These are phyloP conservation scores for Phalacrocorax pelagicus DNA, from an alignment of 2,113 vertebrate genomes.

Conservation along the genomic window DNA sequence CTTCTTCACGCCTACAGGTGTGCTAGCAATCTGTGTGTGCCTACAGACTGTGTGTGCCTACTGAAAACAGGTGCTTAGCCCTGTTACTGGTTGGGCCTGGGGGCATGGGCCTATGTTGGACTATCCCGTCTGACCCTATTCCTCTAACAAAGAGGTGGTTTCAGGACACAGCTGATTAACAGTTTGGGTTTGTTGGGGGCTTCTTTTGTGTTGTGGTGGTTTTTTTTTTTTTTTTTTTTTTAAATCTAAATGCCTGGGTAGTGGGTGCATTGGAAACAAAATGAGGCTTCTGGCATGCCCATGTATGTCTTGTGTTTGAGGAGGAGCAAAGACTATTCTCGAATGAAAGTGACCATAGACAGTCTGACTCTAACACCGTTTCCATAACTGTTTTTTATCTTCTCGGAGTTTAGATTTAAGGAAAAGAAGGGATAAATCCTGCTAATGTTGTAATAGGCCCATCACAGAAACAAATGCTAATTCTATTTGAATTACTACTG, in stretches of 20 bases:
- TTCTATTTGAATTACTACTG: background rate
- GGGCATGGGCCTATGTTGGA: background rate
- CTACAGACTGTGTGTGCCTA: rapidly evolving
- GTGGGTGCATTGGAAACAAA: background rate
- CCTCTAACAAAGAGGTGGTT: background rate
- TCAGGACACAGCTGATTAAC: background rate
- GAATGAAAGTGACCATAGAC: background rate
- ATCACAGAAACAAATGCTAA: background rate
- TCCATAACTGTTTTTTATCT: background rate
- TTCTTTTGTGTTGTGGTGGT: too few relatives aligned
- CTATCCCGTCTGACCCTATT: background rate
- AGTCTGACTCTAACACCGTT: background rate
- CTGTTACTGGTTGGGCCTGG: rapidly evolving
- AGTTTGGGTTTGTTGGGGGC: too few relatives aligned
- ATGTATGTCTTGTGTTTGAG: background rate
- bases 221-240: background rate
- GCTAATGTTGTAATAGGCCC: background rate
- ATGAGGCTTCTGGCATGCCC: rapidly evolving
- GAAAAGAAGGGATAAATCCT: background rate
- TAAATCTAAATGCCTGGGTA: background rate
- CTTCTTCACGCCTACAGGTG: rapidly evolving
- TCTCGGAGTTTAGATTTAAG: background rate
- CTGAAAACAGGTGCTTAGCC: background rate
- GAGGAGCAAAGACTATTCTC: background rate
- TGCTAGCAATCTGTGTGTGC: background rate